Conservation (phyloP, 2,888 invertebrate genomes). For the Cynaeus angustus region DNA sequence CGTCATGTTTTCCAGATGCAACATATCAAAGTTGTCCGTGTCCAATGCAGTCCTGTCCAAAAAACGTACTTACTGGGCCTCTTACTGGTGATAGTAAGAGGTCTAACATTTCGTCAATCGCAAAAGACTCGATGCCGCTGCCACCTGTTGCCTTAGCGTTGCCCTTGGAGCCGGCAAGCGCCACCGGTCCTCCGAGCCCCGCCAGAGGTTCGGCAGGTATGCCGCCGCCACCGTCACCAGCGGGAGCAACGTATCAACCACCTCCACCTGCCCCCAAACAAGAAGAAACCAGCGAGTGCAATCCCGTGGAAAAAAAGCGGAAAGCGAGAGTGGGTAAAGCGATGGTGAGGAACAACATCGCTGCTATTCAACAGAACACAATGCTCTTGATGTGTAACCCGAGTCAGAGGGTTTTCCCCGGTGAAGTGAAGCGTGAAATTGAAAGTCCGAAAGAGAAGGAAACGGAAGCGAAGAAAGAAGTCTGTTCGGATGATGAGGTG, state of each 20-base stretch:
- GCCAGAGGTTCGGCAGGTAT: conserved; percentile 81
- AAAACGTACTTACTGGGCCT: conserved; percentile 99
- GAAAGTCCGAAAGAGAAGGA: conserved; percentile 69
- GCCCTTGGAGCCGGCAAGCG: conserved; percentile 72
- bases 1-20: conserved; percentile 67
- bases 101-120: conserved; percentile 69
- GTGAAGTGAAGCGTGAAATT: conserved; percentile 69
- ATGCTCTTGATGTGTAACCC: conserved; percentile 73
- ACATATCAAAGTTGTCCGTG: conserved; percentile 87
- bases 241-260: conserved; percentile 71
- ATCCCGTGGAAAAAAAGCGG: conserved; percentile 68
- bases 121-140: conserved; percentile 70
- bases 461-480: conserved; percentile 60
- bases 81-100: conserved; percentile 96
- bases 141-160: conserved; percentile 73
- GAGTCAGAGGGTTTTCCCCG: conserved; percentile 57
- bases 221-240: conserved; percentile 77
- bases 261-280: conserved; percentile 58
- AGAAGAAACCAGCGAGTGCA: conserved; percentile 59
- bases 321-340: conserved; percentile 78
- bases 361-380: conserved; percentile 73
- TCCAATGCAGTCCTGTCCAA: conserved; percentile 96
- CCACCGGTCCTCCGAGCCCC: conserved; percentile 80
- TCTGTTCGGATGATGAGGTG: conserved; percentile 53
- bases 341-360: conserved; percentile 79